Percentiles rank a stretch among this genome's conserved stretches.
These are phyloP conservation scores for Tachysurus fulvidraco DNA, from an alignment of 2,113 vertebrate species.

Conservation along the genomic window DNA sequence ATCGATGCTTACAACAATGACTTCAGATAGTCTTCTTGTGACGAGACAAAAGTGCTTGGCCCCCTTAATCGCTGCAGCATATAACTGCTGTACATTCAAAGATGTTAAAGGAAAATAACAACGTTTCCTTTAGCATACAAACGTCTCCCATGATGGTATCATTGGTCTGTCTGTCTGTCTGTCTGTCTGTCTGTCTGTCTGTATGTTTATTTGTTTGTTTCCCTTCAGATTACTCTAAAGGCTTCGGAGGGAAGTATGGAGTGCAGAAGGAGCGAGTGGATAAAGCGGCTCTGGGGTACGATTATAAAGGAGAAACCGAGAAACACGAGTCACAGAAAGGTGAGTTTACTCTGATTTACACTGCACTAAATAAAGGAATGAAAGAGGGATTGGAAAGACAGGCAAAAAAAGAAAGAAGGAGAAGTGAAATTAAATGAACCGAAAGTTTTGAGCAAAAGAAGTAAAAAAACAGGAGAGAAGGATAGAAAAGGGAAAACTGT, in stretches of 20 bases:
- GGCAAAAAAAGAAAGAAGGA: not conserved
- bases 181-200: not conserved
- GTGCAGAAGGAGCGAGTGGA: slow-evolving; percentile 85
- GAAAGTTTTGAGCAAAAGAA: not conserved
- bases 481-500: not conserved
- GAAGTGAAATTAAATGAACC: not conserved
- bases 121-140: not conserved
- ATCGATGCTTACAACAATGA: not conserved
- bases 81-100: not conserved
- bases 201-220: not conserved
- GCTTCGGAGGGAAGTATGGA: slow-evolving; percentile 87
- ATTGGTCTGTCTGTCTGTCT: too few relatives aligned
- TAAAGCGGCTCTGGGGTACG: slow-evolving; percentile 83
- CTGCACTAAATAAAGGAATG: not conserved
- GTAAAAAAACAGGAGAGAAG: not conserved
- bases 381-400: not conserved
- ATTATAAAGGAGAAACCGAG: slow-evolving; percentile 84
- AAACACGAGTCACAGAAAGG: slow-evolving; percentile 89
- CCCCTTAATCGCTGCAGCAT: not conserved
- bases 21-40: not conserved
- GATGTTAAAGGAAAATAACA: not conserved
- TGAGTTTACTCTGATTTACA: slow-evolving; percentile 37
- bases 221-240: slow-evolving; percentile 72
- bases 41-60: not conserved
- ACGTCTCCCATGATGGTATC: not conserved